Percentiles rank a stretch among this genome's conserved stretches.
Evolutionary conservation across 2,113 vertebrate species (phyloP).

Genomic region (Poicephalus gulielmi): DNA sequence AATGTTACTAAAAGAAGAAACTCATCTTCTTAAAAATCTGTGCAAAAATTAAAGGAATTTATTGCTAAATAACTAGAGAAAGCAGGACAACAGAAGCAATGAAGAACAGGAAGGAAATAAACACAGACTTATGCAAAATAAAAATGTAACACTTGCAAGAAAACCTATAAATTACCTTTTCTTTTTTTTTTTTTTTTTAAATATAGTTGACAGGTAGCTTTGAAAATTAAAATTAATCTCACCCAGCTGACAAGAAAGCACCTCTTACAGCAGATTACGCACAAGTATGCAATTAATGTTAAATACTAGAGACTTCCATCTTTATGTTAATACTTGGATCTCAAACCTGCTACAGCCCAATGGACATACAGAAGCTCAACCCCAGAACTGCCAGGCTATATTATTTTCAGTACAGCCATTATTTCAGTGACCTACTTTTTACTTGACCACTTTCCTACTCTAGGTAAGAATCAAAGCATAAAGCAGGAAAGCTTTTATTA

Average conservation of each 20-base stretch:
- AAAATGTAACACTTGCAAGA: neutral
- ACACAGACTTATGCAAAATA: neutral
- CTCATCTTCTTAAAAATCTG: neutral
- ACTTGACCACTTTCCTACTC: conserved; percentile 48
- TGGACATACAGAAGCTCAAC: conserved; percentile 58
- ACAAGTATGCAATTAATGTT: conserved; percentile 22
- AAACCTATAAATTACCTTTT: neutral
- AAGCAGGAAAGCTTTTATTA: conserved; percentile 46
- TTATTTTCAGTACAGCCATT: conserved; percentile 75
- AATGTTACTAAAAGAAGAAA: neutral
- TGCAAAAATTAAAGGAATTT: neutral
- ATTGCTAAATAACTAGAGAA: neutral
- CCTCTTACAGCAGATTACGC: conserved; percentile 13
- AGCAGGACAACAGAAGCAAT: neutral
- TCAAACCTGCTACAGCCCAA: conserved; percentile 28
- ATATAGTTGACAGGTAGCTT: neutral
- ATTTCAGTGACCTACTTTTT: conserved; percentile 79
- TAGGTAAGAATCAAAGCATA: conserved; percentile 54
- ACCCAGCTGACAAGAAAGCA: neutral
- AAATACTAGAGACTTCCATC: conserved; percentile 39
- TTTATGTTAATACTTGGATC: conserved; percentile 25
- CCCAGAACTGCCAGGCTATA: conserved; percentile 70
- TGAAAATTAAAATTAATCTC: neutral
- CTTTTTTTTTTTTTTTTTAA: neutral
- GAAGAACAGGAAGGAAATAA: neutral